A percentile compares a stretch with the other conserved stretches of the same genome.
Conservation (phyloP, 2,797 vertebrate genomes). For the Anableps anableps region DNA sequence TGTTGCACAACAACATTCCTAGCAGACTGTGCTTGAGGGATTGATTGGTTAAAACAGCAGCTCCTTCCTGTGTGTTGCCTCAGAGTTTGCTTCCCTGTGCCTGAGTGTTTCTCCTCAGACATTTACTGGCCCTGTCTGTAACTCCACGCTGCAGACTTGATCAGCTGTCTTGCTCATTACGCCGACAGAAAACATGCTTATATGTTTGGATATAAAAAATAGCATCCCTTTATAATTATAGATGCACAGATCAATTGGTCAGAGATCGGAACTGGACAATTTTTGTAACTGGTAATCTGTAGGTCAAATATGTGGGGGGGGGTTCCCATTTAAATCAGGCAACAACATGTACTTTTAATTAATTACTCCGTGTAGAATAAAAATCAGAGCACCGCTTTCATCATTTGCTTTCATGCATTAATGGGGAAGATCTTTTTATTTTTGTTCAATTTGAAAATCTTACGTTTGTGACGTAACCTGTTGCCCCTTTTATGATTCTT, state of each 20-base stretch:
- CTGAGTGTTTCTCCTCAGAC: slow-evolving; percentile 38
- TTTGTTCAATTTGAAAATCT: neutral
- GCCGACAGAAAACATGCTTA: slow-evolving; percentile 13
- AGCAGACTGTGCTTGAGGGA: neutral
- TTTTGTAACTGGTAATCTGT: neutral
- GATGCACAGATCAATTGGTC: neutral
- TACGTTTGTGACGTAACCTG: neutral
- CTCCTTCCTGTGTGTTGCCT: slow-evolving; percentile 6
- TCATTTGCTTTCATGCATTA: neutral
- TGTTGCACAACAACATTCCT: neutral
- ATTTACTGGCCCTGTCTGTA: slow-evolving; percentile 9
- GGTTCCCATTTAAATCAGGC: too few relatives aligned
- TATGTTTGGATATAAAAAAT: neutral
- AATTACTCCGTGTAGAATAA: neutral
- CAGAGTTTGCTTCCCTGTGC: slow-evolving; percentile 28
- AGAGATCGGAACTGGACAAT: neutral
- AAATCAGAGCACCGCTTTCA: neutral
- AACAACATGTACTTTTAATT: neutral
- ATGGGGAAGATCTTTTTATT: neutral
- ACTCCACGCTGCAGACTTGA: slow-evolving; percentile 9
- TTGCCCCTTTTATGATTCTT: neutral
- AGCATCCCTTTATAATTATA: neutral
- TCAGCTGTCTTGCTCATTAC: neutral
- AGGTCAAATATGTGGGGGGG: neutral
- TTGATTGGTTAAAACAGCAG: slow-evolving; percentile 4